A percentile compares a stretch with the other conserved stretches of the same genome.
Evolutionary conservation across 2,113 vertebrate genomes (phyloP).

Genomic region (Gopherus evgoodei): DNA sequence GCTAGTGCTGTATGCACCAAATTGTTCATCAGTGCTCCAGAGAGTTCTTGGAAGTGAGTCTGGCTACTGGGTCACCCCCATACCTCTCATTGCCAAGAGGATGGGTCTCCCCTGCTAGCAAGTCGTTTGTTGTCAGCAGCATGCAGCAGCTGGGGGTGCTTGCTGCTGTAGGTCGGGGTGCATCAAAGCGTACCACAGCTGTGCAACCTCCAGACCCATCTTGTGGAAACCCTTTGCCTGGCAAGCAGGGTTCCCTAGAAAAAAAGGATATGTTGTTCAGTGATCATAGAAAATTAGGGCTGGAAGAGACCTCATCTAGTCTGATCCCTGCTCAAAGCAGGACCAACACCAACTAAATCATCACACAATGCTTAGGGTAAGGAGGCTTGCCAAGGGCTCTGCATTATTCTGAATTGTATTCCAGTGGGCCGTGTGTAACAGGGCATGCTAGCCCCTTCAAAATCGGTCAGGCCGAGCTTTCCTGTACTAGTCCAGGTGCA

Average conservation of each 20-base stretch:
- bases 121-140: neutral
- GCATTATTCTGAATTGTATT: neutral
- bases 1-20: slow-evolving; percentile 12
- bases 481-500: neutral
- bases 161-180: neutral
- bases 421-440: neutral
- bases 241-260: neutral
- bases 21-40: neutral
- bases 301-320: too few relatives aligned
- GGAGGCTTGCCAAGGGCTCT: neutral
- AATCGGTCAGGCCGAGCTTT: neutral
- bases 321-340: too few relatives aligned
- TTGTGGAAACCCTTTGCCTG: neutral
- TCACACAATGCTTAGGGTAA: neutral
- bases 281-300: neutral
- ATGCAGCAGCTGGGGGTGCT: neutral
- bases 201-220: neutral
- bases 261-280: neutral
- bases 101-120: neutral
- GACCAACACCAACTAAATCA: too few relatives aligned
- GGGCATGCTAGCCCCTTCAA: neutral
- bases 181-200: neutral
- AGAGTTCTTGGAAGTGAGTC: neutral
- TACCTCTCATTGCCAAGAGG: neutral
- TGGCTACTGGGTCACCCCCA: rapidly evolving